A percentile compares a stretch with the other conserved stretches of the same genome.
phyloP scores from a whole-genome alignment of 2,888 invertebrate genomes.

The Tholera decimalis region DNA sequence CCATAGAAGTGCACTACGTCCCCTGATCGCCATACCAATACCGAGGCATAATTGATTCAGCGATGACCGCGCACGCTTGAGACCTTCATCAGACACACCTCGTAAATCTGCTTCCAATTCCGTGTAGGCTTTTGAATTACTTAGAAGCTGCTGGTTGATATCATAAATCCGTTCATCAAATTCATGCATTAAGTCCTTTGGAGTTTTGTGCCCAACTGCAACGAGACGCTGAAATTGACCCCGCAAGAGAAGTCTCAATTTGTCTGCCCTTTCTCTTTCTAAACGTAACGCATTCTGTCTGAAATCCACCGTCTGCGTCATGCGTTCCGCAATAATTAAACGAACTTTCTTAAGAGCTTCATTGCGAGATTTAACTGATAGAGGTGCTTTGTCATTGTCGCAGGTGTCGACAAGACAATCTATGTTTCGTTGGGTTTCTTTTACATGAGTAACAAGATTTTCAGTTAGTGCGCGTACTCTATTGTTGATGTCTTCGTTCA shows the following conservation, averaged over 20 bases:
- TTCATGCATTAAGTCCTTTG: constrained; percentile 79
- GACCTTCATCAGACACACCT: constrained; percentile 73
- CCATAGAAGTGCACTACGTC: constrained; percentile 68
- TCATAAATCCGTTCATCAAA: constrained; percentile 83
- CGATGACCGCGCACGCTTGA: constrained; percentile 71
- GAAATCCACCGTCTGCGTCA: constrained; percentile 73
- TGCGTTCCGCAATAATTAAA: constrained; percentile 65
- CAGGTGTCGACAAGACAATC: constrained; percentile 72
- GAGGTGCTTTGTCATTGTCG: constrained; percentile 31
- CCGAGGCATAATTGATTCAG: constrained; percentile 79
- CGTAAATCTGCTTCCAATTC: constrained; percentile 79
- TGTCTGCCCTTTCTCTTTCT: constrained; percentile 81
- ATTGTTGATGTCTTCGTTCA: constrained; percentile 75
- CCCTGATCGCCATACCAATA: constrained; percentile 58
- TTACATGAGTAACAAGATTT: constrained; percentile 73
- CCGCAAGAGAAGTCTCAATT: constrained; percentile 75
- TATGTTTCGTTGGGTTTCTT: constrained; percentile 76
- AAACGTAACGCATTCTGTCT: constrained; percentile 74
- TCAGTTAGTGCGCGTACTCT: constrained; percentile 77
- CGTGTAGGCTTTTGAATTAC: constrained; percentile 79
- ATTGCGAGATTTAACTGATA: constrained; percentile 65
- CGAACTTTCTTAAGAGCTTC: constrained; percentile 70
- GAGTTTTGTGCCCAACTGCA: constrained; percentile 74
- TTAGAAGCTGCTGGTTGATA: constrained; percentile 83
- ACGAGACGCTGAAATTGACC: constrained; percentile 79